These are phyloP conservation scores for Aphis gossypii DNA, from an alignment of 1,140 invertebrate genomes.

Conservation along the genomic window DNA sequence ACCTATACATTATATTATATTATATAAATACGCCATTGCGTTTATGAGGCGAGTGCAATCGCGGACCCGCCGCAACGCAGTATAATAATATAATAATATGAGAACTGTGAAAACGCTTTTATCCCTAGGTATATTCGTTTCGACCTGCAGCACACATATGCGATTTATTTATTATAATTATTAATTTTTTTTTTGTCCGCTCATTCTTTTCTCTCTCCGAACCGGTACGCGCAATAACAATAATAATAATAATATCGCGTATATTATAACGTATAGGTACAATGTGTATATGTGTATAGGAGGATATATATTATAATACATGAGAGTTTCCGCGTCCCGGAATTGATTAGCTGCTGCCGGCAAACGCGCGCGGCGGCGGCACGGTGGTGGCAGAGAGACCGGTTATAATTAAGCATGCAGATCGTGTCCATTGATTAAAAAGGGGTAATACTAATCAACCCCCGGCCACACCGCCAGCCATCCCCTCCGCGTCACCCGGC, in stretches of 20 bases:
- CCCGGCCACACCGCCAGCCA: neutral
- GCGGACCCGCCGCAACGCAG: neutral
- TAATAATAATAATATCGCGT: neutral
- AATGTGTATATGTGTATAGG: neutral
- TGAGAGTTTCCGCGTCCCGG: slow-evolving; percentile 55
- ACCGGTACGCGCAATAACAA: slow-evolving; percentile 27
- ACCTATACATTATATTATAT: neutral
- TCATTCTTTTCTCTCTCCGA: neutral
- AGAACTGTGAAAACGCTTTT: slow-evolving; percentile 16
- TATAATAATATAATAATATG: neutral
- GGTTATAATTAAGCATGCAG: slow-evolving; percentile 58
- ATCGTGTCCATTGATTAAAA: slow-evolving; percentile 58
- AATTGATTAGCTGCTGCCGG: slow-evolving; percentile 54
- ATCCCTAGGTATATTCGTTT: neutral
- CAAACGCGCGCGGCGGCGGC: neutral
- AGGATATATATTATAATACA: neutral
- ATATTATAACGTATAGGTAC: neutral
- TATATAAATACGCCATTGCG: neutral
- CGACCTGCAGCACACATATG: neutral
- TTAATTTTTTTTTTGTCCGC: neutral
- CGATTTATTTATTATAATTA: neutral
- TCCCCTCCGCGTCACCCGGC: neutral
- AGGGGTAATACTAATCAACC: slow-evolving; percentile 58
- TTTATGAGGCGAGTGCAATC: neutral
- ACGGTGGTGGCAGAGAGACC: slow-evolving; percentile 31